Evolutionary conservation across 2,888 invertebrate species (phyloP).

Genomic region (Sinotaia quadrata): DNA sequence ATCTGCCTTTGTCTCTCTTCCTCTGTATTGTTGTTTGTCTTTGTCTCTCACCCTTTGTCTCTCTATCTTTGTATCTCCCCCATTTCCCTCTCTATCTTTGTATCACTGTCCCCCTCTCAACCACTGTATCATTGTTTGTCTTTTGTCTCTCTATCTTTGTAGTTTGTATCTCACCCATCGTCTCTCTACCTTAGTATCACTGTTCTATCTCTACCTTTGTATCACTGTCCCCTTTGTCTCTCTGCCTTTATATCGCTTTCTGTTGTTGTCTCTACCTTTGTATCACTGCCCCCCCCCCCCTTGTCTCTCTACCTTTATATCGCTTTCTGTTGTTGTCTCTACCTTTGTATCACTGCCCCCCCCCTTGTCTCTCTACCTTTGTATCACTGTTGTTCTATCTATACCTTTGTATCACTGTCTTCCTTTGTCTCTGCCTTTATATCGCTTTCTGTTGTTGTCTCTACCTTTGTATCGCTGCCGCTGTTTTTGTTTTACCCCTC

Average conservation of each 20-base stretch:
- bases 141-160: neutral
- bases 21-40: neutral
- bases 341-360: neutral
- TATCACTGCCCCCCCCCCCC: neutral
- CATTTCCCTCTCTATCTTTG: neutral
- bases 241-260: neutral
- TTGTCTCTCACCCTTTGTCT: slow-evolving; percentile 10
- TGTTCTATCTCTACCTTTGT: no score
- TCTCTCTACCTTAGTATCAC: neutral
- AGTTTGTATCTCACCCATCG: slow-evolving; percentile 1
- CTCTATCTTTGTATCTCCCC: slow-evolving; percentile 4
- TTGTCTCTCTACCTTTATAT: neutral
- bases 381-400: neutral
- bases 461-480: neutral
- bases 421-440: neutral
- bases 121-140: neutral
- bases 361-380: neutral
- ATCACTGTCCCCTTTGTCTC: neutral
- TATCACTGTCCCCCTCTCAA: neutral
- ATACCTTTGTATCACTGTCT: neutral
- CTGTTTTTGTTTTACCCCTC: neutral
- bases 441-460: neutral
- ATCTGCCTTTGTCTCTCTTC: neutral
- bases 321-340: neutral
- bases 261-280: no score